A percentile compares a stretch with the other conserved stretches of the same genome.
Evolutionary conservation across 1,140 invertebrate genomes (phyloP).

Genomic region (Triops longicaudatus): DNA sequence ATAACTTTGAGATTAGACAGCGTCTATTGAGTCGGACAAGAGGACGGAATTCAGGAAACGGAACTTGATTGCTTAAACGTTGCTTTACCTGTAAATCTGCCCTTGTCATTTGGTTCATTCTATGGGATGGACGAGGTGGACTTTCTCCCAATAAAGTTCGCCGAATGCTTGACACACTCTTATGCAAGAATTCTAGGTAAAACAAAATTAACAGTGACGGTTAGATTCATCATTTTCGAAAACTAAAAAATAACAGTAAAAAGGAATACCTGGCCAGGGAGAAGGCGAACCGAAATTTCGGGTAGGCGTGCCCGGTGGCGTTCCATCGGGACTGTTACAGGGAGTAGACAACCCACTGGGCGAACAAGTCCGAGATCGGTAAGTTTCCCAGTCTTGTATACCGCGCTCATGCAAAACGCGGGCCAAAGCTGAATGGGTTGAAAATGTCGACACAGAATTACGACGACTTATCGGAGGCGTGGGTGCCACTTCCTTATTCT

Average conservation of each 20-base stretch:
- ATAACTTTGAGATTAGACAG: conserved; percentile 49
- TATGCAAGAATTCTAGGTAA: conserved; percentile 42
- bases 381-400: conserved; percentile 55
- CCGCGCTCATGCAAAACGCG: conserved; percentile 71
- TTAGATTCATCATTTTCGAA: not conserved
- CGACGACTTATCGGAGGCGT: conserved; percentile 48
- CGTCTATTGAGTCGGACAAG: conserved; percentile 31
- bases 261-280: not conserved
- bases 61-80: not conserved
- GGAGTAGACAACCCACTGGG: conserved; percentile 65
- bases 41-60: not conserved
- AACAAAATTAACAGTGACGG: conserved; percentile 2
- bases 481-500: conserved; percentile 36
- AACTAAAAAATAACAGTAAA: not conserved
- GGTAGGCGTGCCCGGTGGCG: conserved; percentile 45
- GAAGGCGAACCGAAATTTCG: conserved; percentile 24
- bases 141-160: conserved; percentile 52
- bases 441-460: conserved; percentile 64
- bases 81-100: conserved; percentile 16
- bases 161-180: conserved; percentile 63
- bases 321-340: conserved; percentile 63
- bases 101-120: conserved; percentile 22
- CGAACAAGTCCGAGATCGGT: conserved; percentile 52
- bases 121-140: conserved; percentile 28
- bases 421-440: conserved; percentile 65